Conservation (phyloP, 2,113 vertebrate genomes). For the Boulengeromyrus knoepffleri region DNA sequence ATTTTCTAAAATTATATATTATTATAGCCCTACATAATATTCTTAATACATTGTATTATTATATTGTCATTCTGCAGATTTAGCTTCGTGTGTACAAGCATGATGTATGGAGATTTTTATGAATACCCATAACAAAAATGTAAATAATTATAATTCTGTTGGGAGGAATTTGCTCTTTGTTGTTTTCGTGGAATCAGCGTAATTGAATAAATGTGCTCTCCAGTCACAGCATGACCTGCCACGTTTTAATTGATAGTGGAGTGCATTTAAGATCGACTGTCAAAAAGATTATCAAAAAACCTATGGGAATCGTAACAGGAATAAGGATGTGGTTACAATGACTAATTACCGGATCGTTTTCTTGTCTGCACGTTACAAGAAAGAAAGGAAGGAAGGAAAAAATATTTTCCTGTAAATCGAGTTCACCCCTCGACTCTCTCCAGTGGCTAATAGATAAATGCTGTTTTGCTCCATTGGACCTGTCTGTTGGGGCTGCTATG, state of each 20-base stretch:
- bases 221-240: neutral
- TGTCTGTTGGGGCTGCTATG: neutral
- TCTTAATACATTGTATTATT: neutral
- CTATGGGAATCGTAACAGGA: slow-evolving; percentile 27
- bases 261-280: neutral
- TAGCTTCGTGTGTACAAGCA: neutral
- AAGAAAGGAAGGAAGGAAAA: slow-evolving; percentile 31
- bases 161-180: neutral
- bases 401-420: slow-evolving; percentile 43
- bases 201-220: neutral
- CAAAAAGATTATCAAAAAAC: neutral
- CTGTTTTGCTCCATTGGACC: neutral
- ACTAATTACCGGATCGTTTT: slow-evolving; percentile 45
- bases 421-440: slow-evolving; percentile 20
- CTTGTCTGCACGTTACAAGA: slow-evolving; percentile 29
- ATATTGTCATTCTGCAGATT: neutral
- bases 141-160: neutral
- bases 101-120: neutral
- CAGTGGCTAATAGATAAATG: neutral
- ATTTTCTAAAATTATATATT: neutral
- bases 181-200: slow-evolving; percentile 3
- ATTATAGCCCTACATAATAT: neutral
- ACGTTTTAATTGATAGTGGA: slow-evolving; percentile 4
- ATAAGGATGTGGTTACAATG: slow-evolving; percentile 52
- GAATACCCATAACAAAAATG: neutral